Percentiles rank a stretch among this genome's conserved stretches.
phyloP scores from a whole-genome alignment of 2,888 invertebrate species.

The Heliconius erato region DNA sequence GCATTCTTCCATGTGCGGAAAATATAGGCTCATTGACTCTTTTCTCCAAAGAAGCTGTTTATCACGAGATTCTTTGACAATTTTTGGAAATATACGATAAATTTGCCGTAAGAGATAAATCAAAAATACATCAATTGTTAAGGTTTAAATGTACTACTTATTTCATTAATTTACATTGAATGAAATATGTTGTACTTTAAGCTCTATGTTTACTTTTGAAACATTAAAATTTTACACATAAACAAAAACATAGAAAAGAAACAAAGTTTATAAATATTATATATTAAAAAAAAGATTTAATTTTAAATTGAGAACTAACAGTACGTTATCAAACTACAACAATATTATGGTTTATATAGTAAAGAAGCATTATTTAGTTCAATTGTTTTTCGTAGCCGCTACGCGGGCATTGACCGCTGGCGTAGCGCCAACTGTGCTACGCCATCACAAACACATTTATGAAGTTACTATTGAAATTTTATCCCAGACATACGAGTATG shows the following conservation, averaged over 20 bases:
- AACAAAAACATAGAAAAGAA: not conserved
- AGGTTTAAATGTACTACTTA: too few species aligned
- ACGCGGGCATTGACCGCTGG: constrained; percentile 62
- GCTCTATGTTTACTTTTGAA: not conserved
- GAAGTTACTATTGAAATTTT: constrained; percentile 34
- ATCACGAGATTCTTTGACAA: too few species aligned
- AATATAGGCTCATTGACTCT: too few species aligned
- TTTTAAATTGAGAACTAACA: not conserved
- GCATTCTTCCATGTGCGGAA: too few species aligned
- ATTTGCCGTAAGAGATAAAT: not conserved
- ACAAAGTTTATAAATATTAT: not conserved
- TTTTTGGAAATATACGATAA: too few species aligned
- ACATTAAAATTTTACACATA: not conserved
- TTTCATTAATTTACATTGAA: not conserved
- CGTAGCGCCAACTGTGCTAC: constrained; percentile 69
- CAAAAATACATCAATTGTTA: not conserved
- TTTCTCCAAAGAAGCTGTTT: too few species aligned
- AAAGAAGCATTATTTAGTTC: constrained; percentile 12
- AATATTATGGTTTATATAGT: constrained; percentile 3
- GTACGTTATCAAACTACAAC: not conserved
- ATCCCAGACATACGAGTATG: not conserved
- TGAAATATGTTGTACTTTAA: not conserved
- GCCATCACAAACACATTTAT: constrained; percentile 41
- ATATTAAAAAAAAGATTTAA: not conserved
- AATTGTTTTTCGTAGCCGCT: constrained; percentile 43